phyloP scores from a whole-genome alignment of 1,140 invertebrate genomes.

The Pollicipes pollicipes region DNA sequence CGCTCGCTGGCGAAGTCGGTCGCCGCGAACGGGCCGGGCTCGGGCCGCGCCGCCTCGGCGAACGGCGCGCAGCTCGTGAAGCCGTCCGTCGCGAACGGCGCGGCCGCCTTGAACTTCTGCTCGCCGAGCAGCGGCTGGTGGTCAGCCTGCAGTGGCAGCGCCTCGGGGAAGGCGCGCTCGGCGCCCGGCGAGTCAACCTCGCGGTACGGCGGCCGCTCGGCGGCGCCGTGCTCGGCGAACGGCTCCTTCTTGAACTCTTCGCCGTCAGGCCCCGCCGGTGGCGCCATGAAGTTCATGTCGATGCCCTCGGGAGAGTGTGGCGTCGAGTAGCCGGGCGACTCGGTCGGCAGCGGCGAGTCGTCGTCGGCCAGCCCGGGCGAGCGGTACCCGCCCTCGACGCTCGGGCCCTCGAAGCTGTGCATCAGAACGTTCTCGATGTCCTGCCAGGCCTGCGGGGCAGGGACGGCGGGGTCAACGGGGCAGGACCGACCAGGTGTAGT shows the following conservation, averaged over 20 bases:
- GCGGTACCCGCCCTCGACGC: not conserved
- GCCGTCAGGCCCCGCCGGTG: too few species aligned
- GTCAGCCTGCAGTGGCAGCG: not conserved
- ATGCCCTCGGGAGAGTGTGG: not conserved
- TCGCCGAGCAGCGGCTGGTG: not conserved
- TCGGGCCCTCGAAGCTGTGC: not conserved
- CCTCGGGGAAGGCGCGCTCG: too few species aligned
- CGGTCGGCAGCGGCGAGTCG: not conserved
- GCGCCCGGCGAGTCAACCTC: too few species aligned
- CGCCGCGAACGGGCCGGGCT: not conserved
- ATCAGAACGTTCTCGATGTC: slow-evolving; percentile 32
- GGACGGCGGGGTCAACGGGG: not conserved
- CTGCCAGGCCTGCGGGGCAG: slow-evolving; percentile 31
- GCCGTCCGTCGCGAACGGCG: not conserved
- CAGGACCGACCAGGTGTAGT: too few species aligned
- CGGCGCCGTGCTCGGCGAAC: not conserved
- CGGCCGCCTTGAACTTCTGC: not conserved
- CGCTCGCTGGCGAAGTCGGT: not conserved
- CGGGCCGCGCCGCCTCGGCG: not conserved
- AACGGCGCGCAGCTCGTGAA: not conserved
- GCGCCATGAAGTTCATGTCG: not conserved
- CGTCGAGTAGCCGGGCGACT: not conserved
- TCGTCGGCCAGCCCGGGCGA: not conserved
- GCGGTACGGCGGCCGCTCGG: too few species aligned
- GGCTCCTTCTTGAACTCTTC: not conserved